Base-by-base conservation (phyloP, 2,888 invertebrate genomes). In the Agriopis leucophaearia region DNA sequence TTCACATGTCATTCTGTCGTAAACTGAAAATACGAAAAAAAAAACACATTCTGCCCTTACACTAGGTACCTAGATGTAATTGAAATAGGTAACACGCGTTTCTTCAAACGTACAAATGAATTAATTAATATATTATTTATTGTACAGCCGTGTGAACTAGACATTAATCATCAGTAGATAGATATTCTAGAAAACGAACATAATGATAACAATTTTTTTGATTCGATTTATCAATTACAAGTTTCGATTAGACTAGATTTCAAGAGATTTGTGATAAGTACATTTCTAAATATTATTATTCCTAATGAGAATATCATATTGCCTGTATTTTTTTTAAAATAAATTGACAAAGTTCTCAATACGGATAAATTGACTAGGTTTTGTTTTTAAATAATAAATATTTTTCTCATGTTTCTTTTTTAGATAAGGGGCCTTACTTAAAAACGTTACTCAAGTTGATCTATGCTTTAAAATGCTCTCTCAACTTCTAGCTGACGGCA, bases 171-270 rank as follows among this genome's bases (percentile, higher is more conserved):
- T 38, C 38, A 38, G 38, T 38, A 38, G 38, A 36, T 38, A 38
- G 8, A 38, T 38, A 38, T 27, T 27, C 27, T 27, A 45, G 8
- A 15, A 45, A 15, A 15, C 0, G 2, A 38, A 45, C 12, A 67
- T 63, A 42, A 62, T n/a, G 48, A 62, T 67, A 63, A 55, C 13
- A 47, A 56, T 51, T 57, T 38, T 56, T 71, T 73, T 66, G 50
- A 52, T 57, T 15, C 45, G 52, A 51, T 57, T 64, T 60, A 65
- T 69, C 65, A 51, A 44, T 66, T 48, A 59, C 59, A 65, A 64
- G 57, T 51, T 47, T 51, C 66, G 66, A 68, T 70, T 60, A 73
- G 71, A 74, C 73, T 71, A 71, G 73, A 71, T 66, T 73, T 63
- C 50, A 57, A 71, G 64, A 67, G 50, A 68, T 66, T 60, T 65